A percentile compares a stretch with the other conserved stretches of the same genome.
phyloP scores from a whole-genome alignment of 2,888 invertebrate species.

The Glyphotaelius pellucidus region DNA sequence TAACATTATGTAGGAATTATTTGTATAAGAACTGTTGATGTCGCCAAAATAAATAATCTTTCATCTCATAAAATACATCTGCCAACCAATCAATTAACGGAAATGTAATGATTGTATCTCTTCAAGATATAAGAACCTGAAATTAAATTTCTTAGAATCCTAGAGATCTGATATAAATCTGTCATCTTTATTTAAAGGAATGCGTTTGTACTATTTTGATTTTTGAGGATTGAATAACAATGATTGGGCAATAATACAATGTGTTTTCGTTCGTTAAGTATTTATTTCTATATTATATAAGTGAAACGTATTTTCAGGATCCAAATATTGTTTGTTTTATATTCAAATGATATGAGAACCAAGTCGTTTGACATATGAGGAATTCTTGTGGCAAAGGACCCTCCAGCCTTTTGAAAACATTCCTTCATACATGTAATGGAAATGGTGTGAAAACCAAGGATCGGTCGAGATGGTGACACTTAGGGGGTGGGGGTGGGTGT shows the following conservation, averaged over 20 bases:
- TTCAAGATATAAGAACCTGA: too few species aligned
- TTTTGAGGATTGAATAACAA: background rate
- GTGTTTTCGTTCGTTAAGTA: too few species aligned
- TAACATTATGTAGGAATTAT: too few species aligned
- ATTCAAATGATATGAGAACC: conserved; percentile 6
- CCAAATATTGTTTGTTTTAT: background rate
- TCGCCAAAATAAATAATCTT: background rate
- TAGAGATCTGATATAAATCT: background rate
- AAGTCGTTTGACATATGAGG: conserved; percentile 14
- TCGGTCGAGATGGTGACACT: conserved; percentile 6
- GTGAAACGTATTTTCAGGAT: background rate
- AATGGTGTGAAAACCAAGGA: conserved; percentile 41
- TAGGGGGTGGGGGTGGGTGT: background rate
- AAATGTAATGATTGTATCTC: too few species aligned
- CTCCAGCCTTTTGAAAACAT: conserved; percentile 14
- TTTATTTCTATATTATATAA: background rate
- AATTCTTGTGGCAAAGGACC: conserved; percentile 5
- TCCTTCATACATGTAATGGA: conserved; percentile 21
- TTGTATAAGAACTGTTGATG: too few species aligned
- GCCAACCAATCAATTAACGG: background rate
- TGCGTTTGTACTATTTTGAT: background rate
- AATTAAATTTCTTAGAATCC: background rate
- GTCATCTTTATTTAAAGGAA: background rate
- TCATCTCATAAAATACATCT: background rate
- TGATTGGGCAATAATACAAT: background rate